Base-by-base conservation (phyloP, 1,140 invertebrate genomes). In the Drosophila bocki region DNA sequence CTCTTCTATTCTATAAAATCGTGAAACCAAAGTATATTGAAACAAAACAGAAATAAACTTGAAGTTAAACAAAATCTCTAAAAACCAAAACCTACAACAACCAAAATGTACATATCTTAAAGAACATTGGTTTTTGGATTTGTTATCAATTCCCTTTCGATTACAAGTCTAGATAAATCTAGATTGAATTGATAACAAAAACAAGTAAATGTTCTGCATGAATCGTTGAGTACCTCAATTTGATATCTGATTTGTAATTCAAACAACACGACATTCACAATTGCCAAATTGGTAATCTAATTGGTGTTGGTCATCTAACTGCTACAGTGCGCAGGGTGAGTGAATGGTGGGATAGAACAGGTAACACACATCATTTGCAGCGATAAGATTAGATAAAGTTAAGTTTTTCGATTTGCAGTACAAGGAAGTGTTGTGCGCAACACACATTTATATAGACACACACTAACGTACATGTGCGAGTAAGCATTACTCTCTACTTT, bases 231-330 rank as follows among this genome's bases (percentile, higher is more conserved):
- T 9, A 32, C 29, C 48, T n/a, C 50, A 32, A 22, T 60, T 58
- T 17, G 37, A 44, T 63, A 50, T 75, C 32, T 57, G 44, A 54
- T 77, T 77, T 65, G 44, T 17, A 48, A 62, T 54, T 33, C 47
- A 62, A 75, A 33, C 39, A 5, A 70, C 45, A 70, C 15, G 8
- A 50, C 35, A 64, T 57, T 71, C 19, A 70, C 39, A 37, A 70
- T 70, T 45, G 29, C n/a, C 7, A 77, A 62, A 60, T 54, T 67
- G 19, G 33, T 62, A 87, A 45, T 78, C 84, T 88, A 83, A 80
- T 87, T 88, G 84, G 69, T 86, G 74, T 76, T 80, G 53, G 76
- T 71, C 78, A 86, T 68, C 72, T 35, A 61, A 58, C 54, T 61
- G 64, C 42, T 39, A 56, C 26, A 7, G 42, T 59, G 33, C 29